Conservation (phyloP, 2,888 invertebrate genomes). For the Watsonalla binaria region DNA sequence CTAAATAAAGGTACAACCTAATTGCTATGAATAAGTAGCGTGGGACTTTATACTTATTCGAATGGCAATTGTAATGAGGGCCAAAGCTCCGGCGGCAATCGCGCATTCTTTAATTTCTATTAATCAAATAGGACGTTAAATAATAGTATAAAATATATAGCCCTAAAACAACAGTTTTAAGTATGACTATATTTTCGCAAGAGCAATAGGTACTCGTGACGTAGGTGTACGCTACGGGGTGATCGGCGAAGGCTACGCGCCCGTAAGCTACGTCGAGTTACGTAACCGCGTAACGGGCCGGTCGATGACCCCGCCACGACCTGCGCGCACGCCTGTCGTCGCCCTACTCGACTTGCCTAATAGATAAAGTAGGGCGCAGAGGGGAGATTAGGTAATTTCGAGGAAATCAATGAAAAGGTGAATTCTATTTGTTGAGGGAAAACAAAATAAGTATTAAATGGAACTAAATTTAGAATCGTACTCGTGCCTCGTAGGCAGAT, state of each 20-base stretch:
- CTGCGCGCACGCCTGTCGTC: constrained; percentile 69
- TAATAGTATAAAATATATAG: no score
- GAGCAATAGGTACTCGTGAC: constrained; percentile 26
- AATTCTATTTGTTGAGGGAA: not conserved
- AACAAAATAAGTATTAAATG: no score
- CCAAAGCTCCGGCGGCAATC: no score
- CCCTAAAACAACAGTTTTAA: no score
- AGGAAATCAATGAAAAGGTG: not conserved
- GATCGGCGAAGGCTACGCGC: constrained; percentile 42
- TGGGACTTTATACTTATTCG: no score
- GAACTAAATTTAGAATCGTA: no score
- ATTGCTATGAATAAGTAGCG: no score
- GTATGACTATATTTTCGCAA: constrained; percentile 6
- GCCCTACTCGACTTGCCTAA: constrained; percentile 43
- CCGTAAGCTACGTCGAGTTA: constrained; percentile 71
- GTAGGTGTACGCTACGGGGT: constrained; percentile 19
- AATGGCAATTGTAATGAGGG: no score
- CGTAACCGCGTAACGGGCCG: constrained; percentile 74
- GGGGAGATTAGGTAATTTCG: constrained; percentile 15
- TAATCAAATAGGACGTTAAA: no score
- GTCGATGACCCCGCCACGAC: constrained; percentile 62
- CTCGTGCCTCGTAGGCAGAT: no score
- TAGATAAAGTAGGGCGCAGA: constrained; percentile 26
- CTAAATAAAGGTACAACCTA: no score
- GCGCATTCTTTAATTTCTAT: no score